phyloP scores from a whole-genome alignment of 2,888 invertebrate genomes.

The Nesidiocoris tenuis region DNA sequence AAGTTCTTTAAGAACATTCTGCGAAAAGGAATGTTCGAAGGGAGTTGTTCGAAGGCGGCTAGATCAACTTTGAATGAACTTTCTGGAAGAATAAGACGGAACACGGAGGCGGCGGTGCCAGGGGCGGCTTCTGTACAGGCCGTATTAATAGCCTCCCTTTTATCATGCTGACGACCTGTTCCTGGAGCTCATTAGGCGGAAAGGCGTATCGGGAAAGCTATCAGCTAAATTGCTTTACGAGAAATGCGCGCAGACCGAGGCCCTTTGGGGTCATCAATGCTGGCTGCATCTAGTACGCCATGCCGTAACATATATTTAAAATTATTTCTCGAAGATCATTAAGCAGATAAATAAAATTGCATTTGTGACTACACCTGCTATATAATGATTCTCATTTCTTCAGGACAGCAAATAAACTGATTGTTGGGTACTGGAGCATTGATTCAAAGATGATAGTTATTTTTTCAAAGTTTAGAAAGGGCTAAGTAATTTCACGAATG shows the following conservation, averaged over 20 bases:
- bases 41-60: not conserved
- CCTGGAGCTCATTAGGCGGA: not conserved
- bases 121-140: slow-evolving; percentile 10
- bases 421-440: too few species aligned
- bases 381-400: too few species aligned
- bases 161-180: not conserved
- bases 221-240: not conserved
- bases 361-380: too few species aligned
- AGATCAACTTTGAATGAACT: slow-evolving; percentile 3
- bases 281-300: too few species aligned
- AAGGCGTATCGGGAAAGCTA: not conserved
- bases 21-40: not conserved
- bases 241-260: not conserved
- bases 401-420: too few species aligned
- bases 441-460: too few species aligned
- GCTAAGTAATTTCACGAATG: too few species aligned
- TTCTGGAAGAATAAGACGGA: not conserved
- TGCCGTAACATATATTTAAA: too few species aligned
- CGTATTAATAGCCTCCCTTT: slow-evolving; percentile 7
- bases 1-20: slow-evolving; percentile 29
- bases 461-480: too few species aligned
- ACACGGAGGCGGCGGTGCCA: slow-evolving; percentile 20
- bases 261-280: too few species aligned
- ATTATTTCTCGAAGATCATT: too few species aligned
- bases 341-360: too few species aligned